Percentiles rank a stretch among this genome's conserved stretches.
These are phyloP conservation scores for Myripristis murdjan DNA, from an alignment of 2,797 vertebrate genomes.

Conservation along the genomic window DNA sequence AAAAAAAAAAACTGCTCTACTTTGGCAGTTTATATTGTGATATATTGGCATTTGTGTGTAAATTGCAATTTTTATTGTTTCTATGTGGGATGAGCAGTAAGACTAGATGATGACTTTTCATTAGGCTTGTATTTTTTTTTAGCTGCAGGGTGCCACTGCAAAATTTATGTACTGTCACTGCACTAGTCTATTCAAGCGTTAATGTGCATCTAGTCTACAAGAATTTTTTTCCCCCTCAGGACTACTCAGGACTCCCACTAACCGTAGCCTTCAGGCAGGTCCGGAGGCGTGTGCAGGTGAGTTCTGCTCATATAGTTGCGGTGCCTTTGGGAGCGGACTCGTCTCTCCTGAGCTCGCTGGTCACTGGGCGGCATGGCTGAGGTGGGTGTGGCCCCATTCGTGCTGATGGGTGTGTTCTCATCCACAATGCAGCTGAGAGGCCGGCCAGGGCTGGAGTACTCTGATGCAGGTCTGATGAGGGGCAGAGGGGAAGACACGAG, in stretches of 20 bases:
- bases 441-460: constrained; percentile 96
- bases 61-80: not conserved
- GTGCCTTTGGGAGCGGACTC: constrained; percentile 96
- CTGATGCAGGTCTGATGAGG: constrained; percentile 91
- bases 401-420: constrained; percentile 94
- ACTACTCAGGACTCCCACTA: constrained; percentile 60
- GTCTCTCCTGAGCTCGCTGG: constrained; percentile 92
- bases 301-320: constrained; percentile 99
- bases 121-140: not conserved
- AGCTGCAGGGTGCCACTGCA: not conserved
- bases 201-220: not conserved
- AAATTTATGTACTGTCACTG: not conserved
- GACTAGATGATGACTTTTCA: no score
- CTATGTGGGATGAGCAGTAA: not conserved
- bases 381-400: constrained; percentile 90
- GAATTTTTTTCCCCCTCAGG: constrained; percentile 4
- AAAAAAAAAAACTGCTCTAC: not conserved
- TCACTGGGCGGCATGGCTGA: constrained; percentile 87
- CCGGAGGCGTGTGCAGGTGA: constrained; percentile 96
- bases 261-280: constrained; percentile 98
- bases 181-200: not conserved
- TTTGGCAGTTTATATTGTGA: not conserved
- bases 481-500: not conserved
- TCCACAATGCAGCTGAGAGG: constrained; percentile 98
- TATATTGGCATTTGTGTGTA: not conserved